Base-by-base conservation (phyloP, 2,888 invertebrate species). In the Metellina segmentata region DNA sequence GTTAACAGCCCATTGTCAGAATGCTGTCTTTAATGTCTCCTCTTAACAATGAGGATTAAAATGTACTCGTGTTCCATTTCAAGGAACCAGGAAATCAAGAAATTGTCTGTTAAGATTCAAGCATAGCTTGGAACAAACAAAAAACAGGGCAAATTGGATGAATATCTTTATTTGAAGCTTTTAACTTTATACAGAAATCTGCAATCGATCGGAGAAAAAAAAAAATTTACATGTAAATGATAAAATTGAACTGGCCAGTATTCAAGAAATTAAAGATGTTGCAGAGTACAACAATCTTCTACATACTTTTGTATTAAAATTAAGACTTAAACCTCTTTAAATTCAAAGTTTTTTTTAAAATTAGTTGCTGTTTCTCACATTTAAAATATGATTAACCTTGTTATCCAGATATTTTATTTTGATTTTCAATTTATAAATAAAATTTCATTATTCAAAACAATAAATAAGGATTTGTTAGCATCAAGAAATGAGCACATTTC, bases 151-250 rank as follows among this genome's bases (percentile, higher is more conserved):
- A 85, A 85, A 74, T 83, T 92, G 92, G 89, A 92, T 92, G 88
- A 92, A 92, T 92, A 92, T 85, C 75, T 92, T 92, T 92, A 92
- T 92, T 92, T 89, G 79, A 92, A 89, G 89, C 89, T 92, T 92
- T 92, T 92, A 91, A 92, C 75, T 89, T 92, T 89, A 92, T 89
- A 92, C 92, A 92, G 92, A 85, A 89, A 92, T 85, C 69, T 85
- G 88, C 89, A 89, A 92, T 89, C 81, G 69, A 81, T 82, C 51
- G 34, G 34, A 34, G n/a, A n/a, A n/a, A n/a, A 34, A 75, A 72
- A 86, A 72, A 83, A 81, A 74, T 53, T 91, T 74, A 91, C 88
- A 91, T 77, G 61, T 81, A 86, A 81, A 83, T 85, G 79, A 89
- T 92, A 83, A 83, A 85, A 61, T 61, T 61, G 61, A 90, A 92